These are phyloP conservation scores for Zapornia atra DNA, from an alignment of 2,113 vertebrate species.

Conservation along the genomic window DNA sequence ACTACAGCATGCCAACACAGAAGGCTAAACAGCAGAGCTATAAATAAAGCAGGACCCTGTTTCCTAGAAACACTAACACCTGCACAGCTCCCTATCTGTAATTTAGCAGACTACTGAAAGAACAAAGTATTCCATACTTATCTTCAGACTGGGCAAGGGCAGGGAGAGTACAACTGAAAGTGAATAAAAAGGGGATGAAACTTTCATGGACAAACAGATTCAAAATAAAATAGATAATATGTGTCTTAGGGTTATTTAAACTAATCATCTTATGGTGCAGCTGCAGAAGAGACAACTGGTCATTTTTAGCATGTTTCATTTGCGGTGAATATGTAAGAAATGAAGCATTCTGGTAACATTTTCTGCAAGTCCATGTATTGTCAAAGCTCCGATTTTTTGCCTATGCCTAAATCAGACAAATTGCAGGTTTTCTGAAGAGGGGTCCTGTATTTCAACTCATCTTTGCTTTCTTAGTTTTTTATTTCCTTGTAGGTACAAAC, in stretches of 20 bases:
- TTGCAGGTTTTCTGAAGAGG: neutral
- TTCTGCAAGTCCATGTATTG: neutral
- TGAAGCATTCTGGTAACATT: neutral
- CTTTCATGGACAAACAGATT: neutral
- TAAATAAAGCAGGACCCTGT: neutral
- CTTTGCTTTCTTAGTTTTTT: neutral
- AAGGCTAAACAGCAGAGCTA: slow-evolving; percentile 23
- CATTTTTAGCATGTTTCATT: neutral
- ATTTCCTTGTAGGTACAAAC: neutral
- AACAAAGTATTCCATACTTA: neutral
- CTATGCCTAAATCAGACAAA: neutral
- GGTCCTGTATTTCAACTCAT: neutral
- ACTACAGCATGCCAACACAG: neutral
- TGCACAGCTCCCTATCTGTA: neutral
- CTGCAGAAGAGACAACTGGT: neutral
- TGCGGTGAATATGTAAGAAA: neutral
- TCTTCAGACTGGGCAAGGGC: neutral
- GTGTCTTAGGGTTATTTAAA: neutral
- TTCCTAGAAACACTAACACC: slow-evolving; percentile 4
- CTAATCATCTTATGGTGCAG: neutral
- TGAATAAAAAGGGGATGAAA: neutral
- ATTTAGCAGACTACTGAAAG: neutral
- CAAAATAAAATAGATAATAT: neutral
- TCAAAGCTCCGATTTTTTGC: neutral
- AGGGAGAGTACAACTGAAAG: neutral